Percentiles rank a stretch among this genome's conserved stretches.
These are phyloP conservation scores for Celastrina argiolus DNA, from an alignment of 2,888 invertebrate species.

Conservation along the genomic window DNA sequence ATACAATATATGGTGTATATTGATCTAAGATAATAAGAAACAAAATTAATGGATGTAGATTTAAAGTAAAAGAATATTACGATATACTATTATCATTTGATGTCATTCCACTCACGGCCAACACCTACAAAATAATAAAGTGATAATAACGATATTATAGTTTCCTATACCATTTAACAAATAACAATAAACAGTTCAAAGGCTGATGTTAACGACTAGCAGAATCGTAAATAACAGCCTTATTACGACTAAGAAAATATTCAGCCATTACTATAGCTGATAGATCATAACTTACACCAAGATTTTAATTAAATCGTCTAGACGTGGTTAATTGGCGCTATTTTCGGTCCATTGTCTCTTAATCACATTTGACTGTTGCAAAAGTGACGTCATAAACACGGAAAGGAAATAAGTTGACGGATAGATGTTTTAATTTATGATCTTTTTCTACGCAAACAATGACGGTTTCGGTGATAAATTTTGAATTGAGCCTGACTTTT, in stretches of 20 bases:
- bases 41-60: too few relatives aligned
- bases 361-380: not conserved
- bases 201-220: not conserved
- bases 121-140: not conserved
- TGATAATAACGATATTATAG: not conserved
- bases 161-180: too few relatives aligned
- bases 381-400: not conserved
- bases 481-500: slow-evolving; percentile 69
- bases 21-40: too few relatives aligned
- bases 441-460: slow-evolving; percentile 54
- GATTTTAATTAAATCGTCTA: slow-evolving; percentile 23
- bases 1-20: too few relatives aligned
- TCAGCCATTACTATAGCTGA: not conserved
- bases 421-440: slow-evolving; percentile 76
- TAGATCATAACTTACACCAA: not conserved
- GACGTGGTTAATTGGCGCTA: slow-evolving; percentile 6
- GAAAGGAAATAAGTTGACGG: slow-evolving; percentile 46
- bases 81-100: too few relatives aligned
- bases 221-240: not conserved
- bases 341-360: not conserved
- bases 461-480: slow-evolving; percentile 58
- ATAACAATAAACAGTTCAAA: slow-evolving; percentile 3
- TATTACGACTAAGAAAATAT: not conserved
- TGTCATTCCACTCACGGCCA: too few relatives aligned
- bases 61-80: too few relatives aligned